Conservation (phyloP, 2,797 vertebrate species). For the Gallinago stenura region DNA sequence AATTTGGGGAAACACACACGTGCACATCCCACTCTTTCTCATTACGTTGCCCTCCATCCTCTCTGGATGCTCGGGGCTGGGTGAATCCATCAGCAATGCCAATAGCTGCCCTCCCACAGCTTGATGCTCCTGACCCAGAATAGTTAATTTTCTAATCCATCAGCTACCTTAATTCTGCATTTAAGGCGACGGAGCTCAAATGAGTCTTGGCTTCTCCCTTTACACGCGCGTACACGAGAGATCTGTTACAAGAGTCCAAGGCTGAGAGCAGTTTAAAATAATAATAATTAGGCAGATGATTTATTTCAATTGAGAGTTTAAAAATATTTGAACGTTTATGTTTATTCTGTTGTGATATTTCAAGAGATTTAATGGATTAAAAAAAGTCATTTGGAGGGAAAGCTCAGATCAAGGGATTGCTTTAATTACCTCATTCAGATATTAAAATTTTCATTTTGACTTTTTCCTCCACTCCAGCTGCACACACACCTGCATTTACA, state of each 20-base stretch:
- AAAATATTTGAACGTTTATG: conserved; percentile 1
- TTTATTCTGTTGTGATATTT: conserved; percentile 8
- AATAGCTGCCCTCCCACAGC: not conserved
- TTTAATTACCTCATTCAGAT: conserved; percentile 9
- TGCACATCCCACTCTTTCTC: not conserved
- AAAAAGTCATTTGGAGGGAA: not conserved
- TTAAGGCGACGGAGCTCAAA: not conserved
- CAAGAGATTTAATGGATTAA: not conserved
- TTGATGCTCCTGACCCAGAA: not conserved
- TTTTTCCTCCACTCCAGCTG: not conserved
- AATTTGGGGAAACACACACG: not conserved
- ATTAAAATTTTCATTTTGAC: not conserved
- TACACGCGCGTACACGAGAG: fast-evolving
- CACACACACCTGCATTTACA: not conserved
- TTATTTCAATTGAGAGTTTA: conserved; percentile 2
- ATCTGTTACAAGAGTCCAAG: not conserved
- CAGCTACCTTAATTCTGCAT: not conserved
- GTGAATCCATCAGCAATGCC: not conserved
- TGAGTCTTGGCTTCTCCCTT: not conserved
- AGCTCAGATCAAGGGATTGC: not conserved
- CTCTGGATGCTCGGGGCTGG: not conserved
- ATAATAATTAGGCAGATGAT: not conserved
- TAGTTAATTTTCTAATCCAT: not conserved
- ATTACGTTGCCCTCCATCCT: not conserved
- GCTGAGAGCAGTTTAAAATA: not conserved